phyloP scores from a whole-genome alignment of 2,888 invertebrate genomes.

The Cantharis nigra region DNA sequence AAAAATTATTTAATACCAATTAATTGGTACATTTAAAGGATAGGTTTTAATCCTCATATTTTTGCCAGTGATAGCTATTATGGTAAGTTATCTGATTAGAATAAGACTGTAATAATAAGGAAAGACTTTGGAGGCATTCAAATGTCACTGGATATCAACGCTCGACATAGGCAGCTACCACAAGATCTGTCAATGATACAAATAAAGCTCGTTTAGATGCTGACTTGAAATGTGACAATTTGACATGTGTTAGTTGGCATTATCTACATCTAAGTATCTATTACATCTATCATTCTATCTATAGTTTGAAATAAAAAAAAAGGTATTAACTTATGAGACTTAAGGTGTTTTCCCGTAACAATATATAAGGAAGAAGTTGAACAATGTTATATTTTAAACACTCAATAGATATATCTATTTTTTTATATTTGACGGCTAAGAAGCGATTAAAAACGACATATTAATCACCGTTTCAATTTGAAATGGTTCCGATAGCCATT shows the following conservation, averaged over 20 bases:
- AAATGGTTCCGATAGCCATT: neutral
- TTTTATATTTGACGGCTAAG: neutral
- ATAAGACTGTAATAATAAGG: neutral
- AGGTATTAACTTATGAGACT: neutral
- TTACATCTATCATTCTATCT: conserved; percentile 15
- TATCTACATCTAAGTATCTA: conserved; percentile 22
- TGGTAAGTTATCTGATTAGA: neutral
- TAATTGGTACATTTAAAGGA: neutral
- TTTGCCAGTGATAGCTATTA: neutral
- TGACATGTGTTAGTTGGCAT: conserved; percentile 27
- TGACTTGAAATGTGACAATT: conserved; percentile 29
- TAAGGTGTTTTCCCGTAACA: neutral
- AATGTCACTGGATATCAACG: conserved; percentile 28
- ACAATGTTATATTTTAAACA: neutral
- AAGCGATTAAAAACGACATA: neutral
- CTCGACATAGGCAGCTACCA: conserved; percentile 26
- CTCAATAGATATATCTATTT: neutral
- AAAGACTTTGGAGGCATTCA: conserved; percentile 21
- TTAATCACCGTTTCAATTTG: neutral
- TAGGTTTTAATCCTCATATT: neutral
- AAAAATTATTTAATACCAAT: neutral
- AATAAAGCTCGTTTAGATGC: conserved; percentile 9
- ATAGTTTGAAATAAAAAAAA: conserved; percentile 14
- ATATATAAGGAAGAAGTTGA: neutral
- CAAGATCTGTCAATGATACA: conserved; percentile 26